Conservation (phyloP, 2,113 vertebrate species). For the Istiophorus platypterus region DNA sequence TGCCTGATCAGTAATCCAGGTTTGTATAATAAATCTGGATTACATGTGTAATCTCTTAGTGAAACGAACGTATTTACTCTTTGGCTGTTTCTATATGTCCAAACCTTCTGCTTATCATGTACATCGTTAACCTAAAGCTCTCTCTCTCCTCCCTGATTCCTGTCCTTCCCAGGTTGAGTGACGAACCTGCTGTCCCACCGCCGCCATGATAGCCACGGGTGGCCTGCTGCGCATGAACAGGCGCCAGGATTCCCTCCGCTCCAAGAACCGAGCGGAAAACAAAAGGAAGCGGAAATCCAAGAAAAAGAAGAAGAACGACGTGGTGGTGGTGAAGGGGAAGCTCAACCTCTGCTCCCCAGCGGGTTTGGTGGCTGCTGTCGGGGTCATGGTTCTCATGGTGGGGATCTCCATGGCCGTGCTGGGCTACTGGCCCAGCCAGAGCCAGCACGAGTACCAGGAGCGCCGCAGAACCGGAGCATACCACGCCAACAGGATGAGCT, state of each 20-base stretch:
- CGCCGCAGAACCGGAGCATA: conserved; percentile 63
- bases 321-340: conserved; percentile 98
- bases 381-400: conserved; percentile 91
- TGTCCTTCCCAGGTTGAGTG: conserved; percentile 79
- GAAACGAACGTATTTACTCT: conserved; percentile 20
- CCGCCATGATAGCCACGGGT: conserved; percentile 97
- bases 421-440: conserved; percentile 95
- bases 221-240: conserved; percentile 97
- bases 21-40: conserved; percentile 49
- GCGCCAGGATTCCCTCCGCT: conserved; percentile 94
- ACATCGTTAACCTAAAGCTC: background rate
- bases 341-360: conserved; percentile 95
- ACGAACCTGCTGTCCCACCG: conserved; percentile 69
- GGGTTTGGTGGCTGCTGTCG: conserved; percentile 91
- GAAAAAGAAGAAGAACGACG: conserved; percentile 95
- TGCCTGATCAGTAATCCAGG: conserved; percentile 22
- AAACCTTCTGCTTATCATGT: conserved; percentile 8
- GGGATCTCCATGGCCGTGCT: conserved; percentile 94
- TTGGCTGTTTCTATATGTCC: background rate
- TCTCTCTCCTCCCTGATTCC: background rate
- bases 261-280: conserved; percentile 89
- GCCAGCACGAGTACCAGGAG: conserved; percentile 80
- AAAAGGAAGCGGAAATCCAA: conserved; percentile 92
- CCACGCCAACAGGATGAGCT: conserved; percentile 64
- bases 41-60: conserved; percentile 41